These are phyloP conservation scores for Acropora tenuis DNA, from an alignment of 64 coral and sea anemone genomes.

Conservation along the genomic window DNA sequence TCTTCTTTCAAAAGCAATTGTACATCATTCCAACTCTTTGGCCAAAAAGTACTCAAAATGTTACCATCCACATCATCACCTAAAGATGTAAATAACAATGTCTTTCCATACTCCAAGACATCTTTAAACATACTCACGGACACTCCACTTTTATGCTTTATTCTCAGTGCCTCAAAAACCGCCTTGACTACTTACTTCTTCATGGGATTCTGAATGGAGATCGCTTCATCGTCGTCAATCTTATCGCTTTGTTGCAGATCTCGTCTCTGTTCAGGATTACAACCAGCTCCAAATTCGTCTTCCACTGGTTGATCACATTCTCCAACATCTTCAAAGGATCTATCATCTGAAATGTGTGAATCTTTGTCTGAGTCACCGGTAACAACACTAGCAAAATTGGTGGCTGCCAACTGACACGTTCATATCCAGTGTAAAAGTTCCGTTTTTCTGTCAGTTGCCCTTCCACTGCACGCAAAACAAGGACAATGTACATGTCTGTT, in stretches of 20 bases:
- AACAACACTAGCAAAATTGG: not conserved
- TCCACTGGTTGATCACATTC: not conserved
- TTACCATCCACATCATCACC: conserved; percentile 43
- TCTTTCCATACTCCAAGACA: conserved; percentile 72
- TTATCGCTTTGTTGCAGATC: conserved; percentile 17
- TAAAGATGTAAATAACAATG: conserved; percentile 57
- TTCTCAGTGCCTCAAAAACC: conserved; percentile 77
- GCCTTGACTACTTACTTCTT: conserved; percentile 69
- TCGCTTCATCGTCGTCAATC: not conserved
- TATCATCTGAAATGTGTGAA: not conserved
- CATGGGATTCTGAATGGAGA: conserved; percentile 4
- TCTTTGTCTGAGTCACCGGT: not conserved
- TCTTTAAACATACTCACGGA: conserved; percentile 64
- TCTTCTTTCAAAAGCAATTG: conserved; percentile 59
- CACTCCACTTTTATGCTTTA: conserved; percentile 58
- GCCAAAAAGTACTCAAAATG: conserved; percentile 61
- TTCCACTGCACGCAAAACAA: no score
- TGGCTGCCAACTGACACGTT: not conserved
- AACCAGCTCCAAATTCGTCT: conserved; percentile 1
- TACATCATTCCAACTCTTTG: conserved; percentile 69
- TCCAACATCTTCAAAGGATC: conserved; percentile 6
- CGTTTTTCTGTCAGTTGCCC: no score
- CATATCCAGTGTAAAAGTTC: no score
- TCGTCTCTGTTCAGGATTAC: not conserved
- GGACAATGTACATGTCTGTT: not conserved